Base-by-base conservation (phyloP, 2,797 vertebrate genomes). In the Xenops minutus region DNA sequence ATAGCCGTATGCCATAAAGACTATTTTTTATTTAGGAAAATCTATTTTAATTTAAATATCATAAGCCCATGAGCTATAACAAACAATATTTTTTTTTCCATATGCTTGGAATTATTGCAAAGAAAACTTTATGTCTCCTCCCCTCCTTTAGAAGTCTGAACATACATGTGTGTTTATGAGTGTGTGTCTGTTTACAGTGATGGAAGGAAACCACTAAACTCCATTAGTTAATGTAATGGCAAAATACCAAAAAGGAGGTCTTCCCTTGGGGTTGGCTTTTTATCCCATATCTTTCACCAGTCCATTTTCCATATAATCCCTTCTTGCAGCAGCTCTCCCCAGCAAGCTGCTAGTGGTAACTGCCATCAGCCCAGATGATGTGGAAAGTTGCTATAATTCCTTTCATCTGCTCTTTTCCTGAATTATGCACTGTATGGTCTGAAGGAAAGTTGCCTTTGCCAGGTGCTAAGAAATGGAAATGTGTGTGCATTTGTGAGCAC, bases 21-120 rank as follows among this genome's bases (percentile, higher is more conserved):
- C 97, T 96, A 94, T 96, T 97, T 98, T 98, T 98, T 98, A 98
- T 98, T 98, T 98, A 98, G 98, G 98, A 98, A 98, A 98, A 98
- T 97, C 97, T 98, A 98, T 97, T 98, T 98, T 98, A 97, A 98
- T 98, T 98, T 98, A 98, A 98, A 97, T 97, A 97, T 98, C 97
- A 97, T 98, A 98, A 97, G 97, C 97, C 97, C 97, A 97, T 81
- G 79, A 98, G 98, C 97, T 96, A 98, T 98, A 96, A 91, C 96
- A 97, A 98, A 98, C 93, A 96, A 97, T 97, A 95, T 95, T 97
- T 97, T 87, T 74, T 74, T 95, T 85, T 54, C 96, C 98, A 98
- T 97, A 96, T 98, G 98, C 96, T 98, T 96, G 88, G 93, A 97
- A 97, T 98, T 98, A 98, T 91, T 92, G 82, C 27, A 67, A 92